These are phyloP conservation scores for Arenaria interpres DNA, from an alignment of 2,113 vertebrate genomes.

Conservation along the genomic window DNA sequence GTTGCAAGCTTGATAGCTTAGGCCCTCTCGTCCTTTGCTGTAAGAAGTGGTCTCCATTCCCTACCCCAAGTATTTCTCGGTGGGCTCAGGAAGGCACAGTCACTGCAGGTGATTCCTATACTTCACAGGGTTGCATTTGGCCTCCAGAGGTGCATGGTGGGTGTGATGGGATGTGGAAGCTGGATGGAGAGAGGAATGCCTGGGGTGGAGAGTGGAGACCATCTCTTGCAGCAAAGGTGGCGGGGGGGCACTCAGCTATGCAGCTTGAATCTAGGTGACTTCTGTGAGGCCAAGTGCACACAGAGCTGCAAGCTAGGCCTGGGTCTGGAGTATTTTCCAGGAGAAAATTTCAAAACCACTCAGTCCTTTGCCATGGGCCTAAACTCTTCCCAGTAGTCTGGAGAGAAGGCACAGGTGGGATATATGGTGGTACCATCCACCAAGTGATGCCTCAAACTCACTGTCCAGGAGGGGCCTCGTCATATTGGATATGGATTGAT, in stretches of 20 bases:
- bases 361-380: background rate
- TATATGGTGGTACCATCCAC: background rate
- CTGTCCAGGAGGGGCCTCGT: background rate
- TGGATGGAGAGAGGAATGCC: background rate
- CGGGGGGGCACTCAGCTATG: background rate
- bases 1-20: background rate
- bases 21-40: background rate
- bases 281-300: background rate
- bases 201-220: background rate
- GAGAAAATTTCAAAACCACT: background rate
- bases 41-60: background rate
- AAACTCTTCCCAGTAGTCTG: background rate
- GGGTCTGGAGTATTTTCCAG: background rate
- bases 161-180: background rate
- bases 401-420: background rate
- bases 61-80: fast-evolving
- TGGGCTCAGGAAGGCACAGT: background rate
- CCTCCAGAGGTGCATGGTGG: background rate
- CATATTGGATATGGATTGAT: fast-evolving
- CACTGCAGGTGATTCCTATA: background rate
- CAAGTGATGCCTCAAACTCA: background rate
- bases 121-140: background rate
- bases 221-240: background rate
- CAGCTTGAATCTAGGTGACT: background rate
- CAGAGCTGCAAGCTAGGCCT: background rate